Conservation (phyloP, 30 jellyfish, hydroid and myxozoan genomes). For the Hydractinia symbiolongicarpus region DNA sequence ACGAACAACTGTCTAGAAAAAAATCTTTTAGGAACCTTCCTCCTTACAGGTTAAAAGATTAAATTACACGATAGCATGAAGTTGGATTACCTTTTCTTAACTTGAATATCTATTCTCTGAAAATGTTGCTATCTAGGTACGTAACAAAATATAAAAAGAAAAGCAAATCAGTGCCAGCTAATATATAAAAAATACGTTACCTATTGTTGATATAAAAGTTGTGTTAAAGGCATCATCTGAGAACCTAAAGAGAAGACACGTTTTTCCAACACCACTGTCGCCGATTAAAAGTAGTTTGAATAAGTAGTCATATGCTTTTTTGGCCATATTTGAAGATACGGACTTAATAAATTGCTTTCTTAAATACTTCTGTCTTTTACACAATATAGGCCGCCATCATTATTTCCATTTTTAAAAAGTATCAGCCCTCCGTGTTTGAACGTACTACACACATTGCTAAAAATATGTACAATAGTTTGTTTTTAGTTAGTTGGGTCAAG, state of each 20-base stretch:
- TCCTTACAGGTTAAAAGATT: no score
- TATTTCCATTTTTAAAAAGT: neutral
- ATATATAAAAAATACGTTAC: neutral
- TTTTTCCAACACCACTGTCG: slow-evolving; percentile 42
- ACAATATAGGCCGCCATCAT: neutral
- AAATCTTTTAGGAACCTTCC: no score
- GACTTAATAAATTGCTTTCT: neutral
- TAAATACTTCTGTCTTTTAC: neutral
- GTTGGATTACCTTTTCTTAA: no score
- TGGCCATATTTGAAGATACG: slow-evolving; percentile 24
- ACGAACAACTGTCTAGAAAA: no score
- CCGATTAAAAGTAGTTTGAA: slow-evolving; percentile 29
- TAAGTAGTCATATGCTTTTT: slow-evolving; percentile 35
- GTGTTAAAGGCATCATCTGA: slow-evolving; percentile 38
- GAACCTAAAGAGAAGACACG: slow-evolving; percentile 32
- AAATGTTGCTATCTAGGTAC: no score
- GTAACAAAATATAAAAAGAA: no score
- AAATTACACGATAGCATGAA: no score
- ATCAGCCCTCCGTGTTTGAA: slow-evolving; percentile 16
- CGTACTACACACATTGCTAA: neutral
- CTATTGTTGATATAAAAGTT: slow-evolving; percentile 34
- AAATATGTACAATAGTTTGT: neutral
- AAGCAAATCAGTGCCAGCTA: no score
- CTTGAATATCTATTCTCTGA: no score
- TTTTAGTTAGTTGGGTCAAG: neutral